Percentiles rank a stretch among this genome's conserved stretches.
phyloP scores from a whole-genome alignment of 2,113 vertebrate species.

The Apus apus region DNA sequence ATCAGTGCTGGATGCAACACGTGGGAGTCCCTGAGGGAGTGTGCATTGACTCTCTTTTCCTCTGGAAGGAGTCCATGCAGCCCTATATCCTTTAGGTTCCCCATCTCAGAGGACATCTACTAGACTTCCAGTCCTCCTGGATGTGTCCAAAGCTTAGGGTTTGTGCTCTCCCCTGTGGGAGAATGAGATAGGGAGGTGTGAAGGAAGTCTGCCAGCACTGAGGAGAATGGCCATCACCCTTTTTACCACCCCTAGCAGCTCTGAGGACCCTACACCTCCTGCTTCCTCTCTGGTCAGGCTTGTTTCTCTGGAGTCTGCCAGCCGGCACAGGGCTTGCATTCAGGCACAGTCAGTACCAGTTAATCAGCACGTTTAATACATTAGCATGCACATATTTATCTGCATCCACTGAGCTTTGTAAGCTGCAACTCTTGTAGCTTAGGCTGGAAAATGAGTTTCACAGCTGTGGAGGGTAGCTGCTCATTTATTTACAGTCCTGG shows the following conservation, averaged over 20 bases:
- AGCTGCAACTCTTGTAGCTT: constrained; percentile 23
- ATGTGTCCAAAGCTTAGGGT: not conserved
- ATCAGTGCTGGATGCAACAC: not conserved
- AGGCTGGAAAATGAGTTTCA: constrained; percentile 58
- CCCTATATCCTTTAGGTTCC: not conserved
- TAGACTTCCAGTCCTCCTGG: not conserved
- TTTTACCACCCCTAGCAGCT: not conserved
- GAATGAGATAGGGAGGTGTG: not conserved
- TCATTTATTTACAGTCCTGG: constrained; percentile 69
- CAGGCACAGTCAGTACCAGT: not conserved
- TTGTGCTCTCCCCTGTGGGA: not conserved
- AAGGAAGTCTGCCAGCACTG: not conserved
- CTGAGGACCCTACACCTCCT: not conserved
- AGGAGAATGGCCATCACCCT: not conserved
- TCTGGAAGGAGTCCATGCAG: constrained; percentile 8
- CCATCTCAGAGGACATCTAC: not conserved
- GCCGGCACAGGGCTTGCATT: not conserved
- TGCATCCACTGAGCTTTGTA: constrained; percentile 40
- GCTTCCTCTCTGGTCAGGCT: not conserved
- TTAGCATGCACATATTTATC: constrained; percentile 41
- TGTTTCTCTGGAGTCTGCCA: not conserved
- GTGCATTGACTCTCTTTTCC: not conserved
- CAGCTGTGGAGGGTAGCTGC: constrained; percentile 51
- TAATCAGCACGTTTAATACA: constrained; percentile 31
- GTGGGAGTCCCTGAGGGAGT: fast-evolving